Conservation (phyloP, 2,113 vertebrate species). For the Peromyscus leucopus region DNA sequence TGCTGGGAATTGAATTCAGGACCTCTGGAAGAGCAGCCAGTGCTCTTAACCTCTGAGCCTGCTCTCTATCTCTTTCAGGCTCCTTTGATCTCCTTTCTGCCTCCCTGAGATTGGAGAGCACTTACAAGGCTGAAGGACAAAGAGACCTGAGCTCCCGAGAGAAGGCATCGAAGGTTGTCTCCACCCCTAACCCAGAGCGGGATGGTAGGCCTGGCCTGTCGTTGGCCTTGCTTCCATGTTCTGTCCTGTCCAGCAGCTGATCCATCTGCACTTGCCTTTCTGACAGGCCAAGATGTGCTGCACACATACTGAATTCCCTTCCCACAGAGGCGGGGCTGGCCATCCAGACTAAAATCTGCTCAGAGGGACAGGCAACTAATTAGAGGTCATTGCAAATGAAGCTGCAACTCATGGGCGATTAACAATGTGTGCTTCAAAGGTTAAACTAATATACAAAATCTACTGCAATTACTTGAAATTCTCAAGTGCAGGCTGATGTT, state of each 20-base stretch:
- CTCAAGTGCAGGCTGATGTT: not conserved
- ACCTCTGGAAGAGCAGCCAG: no score
- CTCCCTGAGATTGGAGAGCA: accelerated
- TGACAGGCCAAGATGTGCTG: not conserved
- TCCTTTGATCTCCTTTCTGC: not conserved
- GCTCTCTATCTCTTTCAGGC: accelerated
- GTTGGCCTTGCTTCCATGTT: not conserved
- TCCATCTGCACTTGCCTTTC: not conserved
- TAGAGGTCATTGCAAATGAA: not conserved
- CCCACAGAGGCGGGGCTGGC: not conserved
- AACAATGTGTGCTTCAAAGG: not conserved
- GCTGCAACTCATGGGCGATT: not conserved
- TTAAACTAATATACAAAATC: not conserved
- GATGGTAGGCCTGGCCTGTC: not conserved
- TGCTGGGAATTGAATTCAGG: no score
- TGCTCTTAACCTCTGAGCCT: no score
- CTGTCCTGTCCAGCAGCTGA: not conserved
- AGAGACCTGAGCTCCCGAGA: not conserved
- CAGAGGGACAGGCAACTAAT: accelerated
- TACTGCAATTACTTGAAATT: not conserved
- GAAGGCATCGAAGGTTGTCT: accelerated
- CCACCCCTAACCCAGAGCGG: not conserved
- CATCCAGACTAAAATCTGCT: not conserved
- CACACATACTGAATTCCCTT: not conserved
- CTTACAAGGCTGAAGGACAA: not conserved